These are phyloP conservation scores for Ispidina lecontei DNA, from an alignment of 2,797 vertebrate species.

Conservation along the genomic window DNA sequence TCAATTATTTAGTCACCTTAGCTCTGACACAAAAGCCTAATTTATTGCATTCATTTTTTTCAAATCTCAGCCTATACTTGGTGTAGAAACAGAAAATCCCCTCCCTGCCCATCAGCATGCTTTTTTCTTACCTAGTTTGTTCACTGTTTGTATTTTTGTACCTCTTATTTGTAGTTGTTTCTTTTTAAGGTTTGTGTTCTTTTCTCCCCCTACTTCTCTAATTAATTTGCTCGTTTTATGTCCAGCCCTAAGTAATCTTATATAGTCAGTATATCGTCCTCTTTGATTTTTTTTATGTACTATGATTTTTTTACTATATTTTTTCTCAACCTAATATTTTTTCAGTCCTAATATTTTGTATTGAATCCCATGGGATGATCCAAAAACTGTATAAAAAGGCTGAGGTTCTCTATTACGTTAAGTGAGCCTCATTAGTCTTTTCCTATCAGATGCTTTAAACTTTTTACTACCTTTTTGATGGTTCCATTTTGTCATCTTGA, in stretches of 20 bases:
- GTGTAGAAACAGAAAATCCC: neutral
- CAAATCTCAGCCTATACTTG: neutral
- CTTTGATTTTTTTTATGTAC: neutral
- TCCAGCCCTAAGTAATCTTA: neutral
- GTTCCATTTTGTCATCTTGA: neutral
- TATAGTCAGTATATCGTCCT: neutral
- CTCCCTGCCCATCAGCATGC: neutral
- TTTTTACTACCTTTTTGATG: neutral
- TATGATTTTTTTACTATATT: neutral
- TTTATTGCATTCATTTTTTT: neutral
- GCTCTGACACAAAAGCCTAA: neutral
- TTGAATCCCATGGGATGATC: neutral
- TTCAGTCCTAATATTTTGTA: neutral
- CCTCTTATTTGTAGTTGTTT: neutral
- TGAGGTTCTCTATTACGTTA: neutral
- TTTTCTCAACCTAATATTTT: neutral
- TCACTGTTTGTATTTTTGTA: neutral
- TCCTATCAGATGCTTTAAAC: neutral
- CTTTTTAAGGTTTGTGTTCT: neutral
- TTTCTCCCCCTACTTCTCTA: accelerated
- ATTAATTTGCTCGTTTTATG: neutral
- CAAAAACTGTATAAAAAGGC: neutral
- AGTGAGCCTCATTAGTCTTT: neutral
- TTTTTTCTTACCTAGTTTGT: neutral
- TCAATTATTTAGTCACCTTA: neutral